Percentiles rank a stretch among this genome's conserved stretches.
Conservation (phyloP, 1,140 invertebrate species). For the Aleiodes sp. region DNA sequence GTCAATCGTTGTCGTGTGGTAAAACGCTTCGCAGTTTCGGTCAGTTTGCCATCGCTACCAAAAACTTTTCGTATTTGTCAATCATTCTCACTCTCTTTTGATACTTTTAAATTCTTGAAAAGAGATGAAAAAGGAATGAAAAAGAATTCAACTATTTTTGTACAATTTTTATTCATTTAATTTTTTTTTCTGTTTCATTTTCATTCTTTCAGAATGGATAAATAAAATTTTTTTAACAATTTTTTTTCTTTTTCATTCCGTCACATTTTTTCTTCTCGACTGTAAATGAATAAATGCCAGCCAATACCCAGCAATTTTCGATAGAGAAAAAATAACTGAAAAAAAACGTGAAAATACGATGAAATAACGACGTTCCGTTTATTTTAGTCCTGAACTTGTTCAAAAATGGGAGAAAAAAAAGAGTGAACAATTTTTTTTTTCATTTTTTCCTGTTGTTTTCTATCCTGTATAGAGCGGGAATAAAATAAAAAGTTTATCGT, state of each 20-base stretch:
- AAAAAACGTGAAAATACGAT: neutral
- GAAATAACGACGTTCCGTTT: conserved; percentile 1
- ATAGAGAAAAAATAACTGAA: neutral
- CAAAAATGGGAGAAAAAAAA: conserved; percentile 21
- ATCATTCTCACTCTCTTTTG: neutral
- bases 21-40: conserved; percentile 59
- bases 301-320: neutral
- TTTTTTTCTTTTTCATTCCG: neutral
- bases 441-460: neutral
- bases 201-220: no score
- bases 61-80: neutral
- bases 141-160: no score
- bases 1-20: conserved; percentile 62
- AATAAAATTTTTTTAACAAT: no score
- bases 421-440: neutral
- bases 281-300: neutral
- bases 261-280: neutral
- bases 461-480: conserved; percentile 36
- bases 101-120: neutral
- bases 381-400: conserved; percentile 11
- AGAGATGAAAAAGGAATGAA: no score
- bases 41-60: conserved; percentile 31
- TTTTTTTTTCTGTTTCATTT: no score
- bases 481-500: conserved; percentile 56
- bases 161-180: no score